A percentile compares a stretch with the other conserved stretches of the same genome.
phyloP scores from a whole-genome alignment of 2,797 vertebrate species.

The Halcyon badia region DNA sequence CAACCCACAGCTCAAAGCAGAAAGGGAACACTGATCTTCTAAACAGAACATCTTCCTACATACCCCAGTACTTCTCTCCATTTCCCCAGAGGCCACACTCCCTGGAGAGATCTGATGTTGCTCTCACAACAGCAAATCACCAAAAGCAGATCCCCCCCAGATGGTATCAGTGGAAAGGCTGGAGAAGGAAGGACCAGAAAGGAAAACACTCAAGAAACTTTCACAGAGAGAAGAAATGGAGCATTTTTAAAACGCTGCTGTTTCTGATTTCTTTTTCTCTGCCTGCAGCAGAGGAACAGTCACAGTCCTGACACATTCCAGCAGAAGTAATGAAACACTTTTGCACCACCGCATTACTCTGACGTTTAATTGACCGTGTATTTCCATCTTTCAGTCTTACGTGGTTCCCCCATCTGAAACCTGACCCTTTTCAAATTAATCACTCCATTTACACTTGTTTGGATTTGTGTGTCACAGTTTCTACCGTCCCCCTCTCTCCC shows the following conservation, averaged over 20 bases:
- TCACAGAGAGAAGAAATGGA: background rate
- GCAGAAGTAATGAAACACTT: slow-evolving; percentile 20
- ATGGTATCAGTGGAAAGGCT: background rate
- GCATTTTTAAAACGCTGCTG: background rate
- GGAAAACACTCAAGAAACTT: background rate
- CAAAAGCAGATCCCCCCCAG: background rate
- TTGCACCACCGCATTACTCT: background rate
- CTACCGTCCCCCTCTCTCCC: background rate
- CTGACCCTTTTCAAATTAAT: background rate
- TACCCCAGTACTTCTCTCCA: background rate
- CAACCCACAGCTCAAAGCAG: background rate
- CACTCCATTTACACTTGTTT: slow-evolving; percentile 16
- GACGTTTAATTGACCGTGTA: slow-evolving; percentile 17
- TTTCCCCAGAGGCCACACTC: background rate
- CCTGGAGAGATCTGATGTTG: background rate
- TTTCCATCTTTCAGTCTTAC: slow-evolving; percentile 11
- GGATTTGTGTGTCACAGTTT: background rate
- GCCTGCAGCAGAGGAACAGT: background rate
- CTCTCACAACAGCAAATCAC: background rate
- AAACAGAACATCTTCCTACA: background rate
- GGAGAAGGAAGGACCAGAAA: background rate
- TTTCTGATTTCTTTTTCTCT: background rate
- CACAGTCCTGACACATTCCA: background rate
- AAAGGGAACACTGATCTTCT: background rate
- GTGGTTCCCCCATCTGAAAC: background rate